A percentile compares a stretch with the other conserved stretches of the same genome.
Evolutionary conservation across 2,113 vertebrate genomes (phyloP).

Genomic region (Chauna torquata): DNA sequence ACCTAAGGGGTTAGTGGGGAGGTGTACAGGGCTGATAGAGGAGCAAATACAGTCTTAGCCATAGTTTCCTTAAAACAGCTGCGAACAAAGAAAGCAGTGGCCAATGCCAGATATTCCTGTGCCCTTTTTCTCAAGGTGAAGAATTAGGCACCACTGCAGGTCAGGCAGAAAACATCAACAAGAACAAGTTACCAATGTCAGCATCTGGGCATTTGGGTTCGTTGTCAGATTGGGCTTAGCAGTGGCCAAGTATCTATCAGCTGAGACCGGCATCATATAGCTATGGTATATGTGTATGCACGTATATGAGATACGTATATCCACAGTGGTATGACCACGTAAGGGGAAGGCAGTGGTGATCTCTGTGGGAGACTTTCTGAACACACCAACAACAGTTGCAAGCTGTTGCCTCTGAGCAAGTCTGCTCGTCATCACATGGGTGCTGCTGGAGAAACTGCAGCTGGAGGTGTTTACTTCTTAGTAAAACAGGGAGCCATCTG

Average conservation of each 20-base stretch:
- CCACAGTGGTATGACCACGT: background rate
- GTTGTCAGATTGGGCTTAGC: background rate
- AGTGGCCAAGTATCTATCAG: background rate
- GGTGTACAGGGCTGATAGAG: background rate
- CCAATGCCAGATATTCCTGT: background rate
- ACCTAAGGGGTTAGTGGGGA: background rate
- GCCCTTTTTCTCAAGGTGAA: background rate
- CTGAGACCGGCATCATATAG: background rate
- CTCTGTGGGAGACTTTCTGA: background rate
- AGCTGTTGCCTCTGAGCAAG: fast-evolving
- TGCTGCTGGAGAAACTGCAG: background rate
- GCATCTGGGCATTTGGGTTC: background rate
- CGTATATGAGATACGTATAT: background rate
- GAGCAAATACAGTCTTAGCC: background rate
- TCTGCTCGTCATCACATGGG: background rate
- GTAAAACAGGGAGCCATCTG: background rate
- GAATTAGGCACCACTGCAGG: background rate
- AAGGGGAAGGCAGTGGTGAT: background rate
- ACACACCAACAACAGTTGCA: background rate
- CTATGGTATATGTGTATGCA: background rate
- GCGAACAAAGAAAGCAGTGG: background rate
- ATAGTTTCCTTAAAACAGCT: background rate
- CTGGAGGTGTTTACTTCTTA: background rate
- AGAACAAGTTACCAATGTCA: background rate
- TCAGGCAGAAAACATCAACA: background rate